Percentiles rank a stretch among this genome's conserved stretches.
Evolutionary conservation across 2,797 vertebrate species (phyloP).

Genomic region (Mus caroli): DNA sequence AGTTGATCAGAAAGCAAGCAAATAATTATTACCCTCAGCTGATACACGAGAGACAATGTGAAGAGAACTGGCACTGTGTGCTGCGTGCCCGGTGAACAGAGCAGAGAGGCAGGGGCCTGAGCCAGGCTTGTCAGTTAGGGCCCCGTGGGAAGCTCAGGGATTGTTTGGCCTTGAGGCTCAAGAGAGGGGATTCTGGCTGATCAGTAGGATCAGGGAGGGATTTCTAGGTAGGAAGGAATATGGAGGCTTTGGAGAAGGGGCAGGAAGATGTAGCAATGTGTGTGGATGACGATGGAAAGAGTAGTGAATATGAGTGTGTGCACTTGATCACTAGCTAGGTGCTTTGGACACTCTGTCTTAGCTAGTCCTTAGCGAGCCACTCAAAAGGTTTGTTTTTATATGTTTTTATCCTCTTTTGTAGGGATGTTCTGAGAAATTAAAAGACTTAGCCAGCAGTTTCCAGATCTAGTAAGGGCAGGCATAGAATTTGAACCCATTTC

Average conservation of each 20-base stretch:
- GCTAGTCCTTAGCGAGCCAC: background rate
- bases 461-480: background rate
- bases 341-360: background rate
- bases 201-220: background rate
- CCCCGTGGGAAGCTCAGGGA: background rate
- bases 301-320: too few relatives aligned
- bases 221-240: background rate
- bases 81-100: background rate
- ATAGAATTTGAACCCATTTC: background rate
- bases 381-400: background rate
- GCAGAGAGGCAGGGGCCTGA: background rate
- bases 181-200: background rate
- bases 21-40: background rate
- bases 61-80: background rate
- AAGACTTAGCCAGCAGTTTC: background rate
- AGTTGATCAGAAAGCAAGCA: background rate
- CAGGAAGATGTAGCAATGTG: background rate
- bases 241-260: background rate
- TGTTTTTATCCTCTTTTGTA: background rate
- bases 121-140: background rate
- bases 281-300: background rate
- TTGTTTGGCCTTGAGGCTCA: background rate
- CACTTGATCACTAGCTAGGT: background rate
- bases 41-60: background rate
- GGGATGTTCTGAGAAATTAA: conserved; percentile 2